Evolutionary conservation across 2,113 vertebrate genomes (phyloP).

Genomic region (Procapra przewalskii): DNA sequence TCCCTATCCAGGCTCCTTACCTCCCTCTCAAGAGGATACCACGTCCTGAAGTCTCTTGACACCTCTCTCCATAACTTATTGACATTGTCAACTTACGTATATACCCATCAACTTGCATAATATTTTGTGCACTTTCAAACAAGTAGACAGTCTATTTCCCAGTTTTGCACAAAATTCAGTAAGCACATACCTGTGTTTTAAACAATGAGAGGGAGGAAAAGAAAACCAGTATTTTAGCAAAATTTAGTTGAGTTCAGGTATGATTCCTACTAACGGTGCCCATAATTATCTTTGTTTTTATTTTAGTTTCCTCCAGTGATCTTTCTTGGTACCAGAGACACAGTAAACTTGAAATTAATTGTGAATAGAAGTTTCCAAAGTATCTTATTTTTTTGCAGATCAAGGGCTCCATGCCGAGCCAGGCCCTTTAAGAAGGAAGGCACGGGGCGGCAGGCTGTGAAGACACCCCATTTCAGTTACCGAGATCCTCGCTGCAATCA

Average conservation of each 20-base stretch:
- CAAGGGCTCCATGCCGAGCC: rapidly evolving
- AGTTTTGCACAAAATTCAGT: neutral
- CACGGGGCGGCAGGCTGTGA: rapidly evolving
- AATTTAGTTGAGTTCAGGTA: neutral
- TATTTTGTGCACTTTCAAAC: neutral
- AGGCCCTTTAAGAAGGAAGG: neutral
- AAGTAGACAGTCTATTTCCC: neutral
- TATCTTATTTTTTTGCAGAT: too few relatives aligned
- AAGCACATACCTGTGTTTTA: neutral
- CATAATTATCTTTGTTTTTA: neutral
- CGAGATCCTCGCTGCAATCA: rapidly evolving
- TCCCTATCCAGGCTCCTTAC: rapidly evolving
- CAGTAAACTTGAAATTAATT: neutral
- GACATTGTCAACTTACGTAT: rapidly evolving
- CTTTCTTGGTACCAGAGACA: neutral
- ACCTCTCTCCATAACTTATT: neutral
- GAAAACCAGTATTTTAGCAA: neutral
- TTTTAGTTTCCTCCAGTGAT: neutral
- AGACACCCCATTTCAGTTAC: neutral
- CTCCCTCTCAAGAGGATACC: too few relatives aligned
- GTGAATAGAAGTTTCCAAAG: neutral
- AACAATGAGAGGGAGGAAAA: neutral
- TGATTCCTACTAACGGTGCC: neutral
- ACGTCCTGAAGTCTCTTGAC: neutral
- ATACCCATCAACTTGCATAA: neutral